Percentiles rank a stretch among this genome's conserved stretches.
These are phyloP conservation scores for Gadus macrocephalus DNA, from an alignment of 2,113 vertebrate species.

Conservation along the genomic window DNA sequence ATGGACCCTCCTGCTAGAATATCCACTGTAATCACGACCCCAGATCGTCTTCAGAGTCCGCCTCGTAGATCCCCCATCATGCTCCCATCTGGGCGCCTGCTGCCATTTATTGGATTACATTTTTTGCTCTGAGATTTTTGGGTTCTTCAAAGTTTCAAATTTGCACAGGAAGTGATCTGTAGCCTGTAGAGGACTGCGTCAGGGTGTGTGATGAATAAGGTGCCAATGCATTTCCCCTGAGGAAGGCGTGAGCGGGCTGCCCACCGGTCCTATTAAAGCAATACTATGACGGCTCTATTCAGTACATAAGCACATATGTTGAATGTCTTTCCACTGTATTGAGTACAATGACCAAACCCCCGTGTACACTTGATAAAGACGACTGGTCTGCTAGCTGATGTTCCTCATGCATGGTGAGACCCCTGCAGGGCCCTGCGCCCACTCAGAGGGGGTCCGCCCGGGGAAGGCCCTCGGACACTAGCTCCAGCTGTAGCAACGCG, in stretches of 20 bases:
- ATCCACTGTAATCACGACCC: constrained; percentile 30
- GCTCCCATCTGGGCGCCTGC: no score
- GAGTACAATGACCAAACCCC: neutral
- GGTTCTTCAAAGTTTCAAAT: constrained; percentile 31
- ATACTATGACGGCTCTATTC: constrained; percentile 43
- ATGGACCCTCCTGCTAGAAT: constrained; percentile 31
- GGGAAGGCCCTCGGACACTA: neutral
- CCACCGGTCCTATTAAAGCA: constrained; percentile 46
- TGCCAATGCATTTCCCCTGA: neutral
- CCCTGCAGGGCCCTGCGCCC: no score
- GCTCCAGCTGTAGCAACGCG: no score
- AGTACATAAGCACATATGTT: constrained; percentile 23
- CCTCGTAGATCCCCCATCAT: no score
- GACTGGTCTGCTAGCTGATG: constrained; percentile 14
- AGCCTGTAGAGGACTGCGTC: constrained; percentile 18
- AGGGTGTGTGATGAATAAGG: neutral
- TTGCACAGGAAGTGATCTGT: constrained; percentile 49
- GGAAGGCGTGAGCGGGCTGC: constrained; percentile 24
- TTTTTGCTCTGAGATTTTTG: constrained; percentile 2
- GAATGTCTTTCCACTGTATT: constrained; percentile 11
- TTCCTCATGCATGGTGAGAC: neutral
- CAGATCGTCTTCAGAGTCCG: no score
- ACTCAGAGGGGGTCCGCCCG: neutral
- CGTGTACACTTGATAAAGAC: neutral
- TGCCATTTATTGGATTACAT: neutral